Evolutionary conservation across 2,888 invertebrate species (phyloP), one percentile per base, ranked within the genome.

Genomic region (Creontiades dilutus): DNA sequence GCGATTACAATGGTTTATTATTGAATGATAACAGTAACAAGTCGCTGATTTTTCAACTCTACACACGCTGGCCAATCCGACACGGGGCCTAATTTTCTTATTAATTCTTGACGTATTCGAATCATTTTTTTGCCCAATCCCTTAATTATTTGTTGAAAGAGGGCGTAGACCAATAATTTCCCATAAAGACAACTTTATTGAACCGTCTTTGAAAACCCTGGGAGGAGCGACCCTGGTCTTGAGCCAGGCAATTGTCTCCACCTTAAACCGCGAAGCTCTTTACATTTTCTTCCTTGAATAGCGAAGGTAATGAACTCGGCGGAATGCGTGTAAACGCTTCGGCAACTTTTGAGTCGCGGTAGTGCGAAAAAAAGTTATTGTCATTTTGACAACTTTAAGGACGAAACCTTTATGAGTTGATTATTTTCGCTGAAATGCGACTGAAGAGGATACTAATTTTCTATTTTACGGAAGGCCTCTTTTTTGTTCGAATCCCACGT

Each of bases 181-280:
- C 37, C 37, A 37, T 37, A 37, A 37, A 37, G 37, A 37, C 7
- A 57, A 16, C 57, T 57, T 57, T 57, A 57, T 57, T 16, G 14
- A n/a, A n/a, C 14, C 14, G 19, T 68, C 68, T 68, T 68, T 19
- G 23, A 12, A 23, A 68, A 68, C 23, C 23, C 19, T n/a, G 23
- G 9, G 68, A 68, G 23, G 23, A 68, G 57, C 68, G 68, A 68
- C 68, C 68, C 27, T 27, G 27, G 68, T 68, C 68, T 68, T 68
- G 68, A 68, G 37, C 47, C 78, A 78, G 78, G 78, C 28, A 47
- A 78, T 78, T 78, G 78, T 78, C 78, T 78, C 78, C 78, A 7
- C 14, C 78, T 78, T 78, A 78, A 78, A 78, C 78, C 78, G 78
- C 78, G 78, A 78, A 78, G 78, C 78, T 78, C 46, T 47, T 78